Conservation (phyloP, 2,113 vertebrate genomes). For the Percopsis transmontana region DNA sequence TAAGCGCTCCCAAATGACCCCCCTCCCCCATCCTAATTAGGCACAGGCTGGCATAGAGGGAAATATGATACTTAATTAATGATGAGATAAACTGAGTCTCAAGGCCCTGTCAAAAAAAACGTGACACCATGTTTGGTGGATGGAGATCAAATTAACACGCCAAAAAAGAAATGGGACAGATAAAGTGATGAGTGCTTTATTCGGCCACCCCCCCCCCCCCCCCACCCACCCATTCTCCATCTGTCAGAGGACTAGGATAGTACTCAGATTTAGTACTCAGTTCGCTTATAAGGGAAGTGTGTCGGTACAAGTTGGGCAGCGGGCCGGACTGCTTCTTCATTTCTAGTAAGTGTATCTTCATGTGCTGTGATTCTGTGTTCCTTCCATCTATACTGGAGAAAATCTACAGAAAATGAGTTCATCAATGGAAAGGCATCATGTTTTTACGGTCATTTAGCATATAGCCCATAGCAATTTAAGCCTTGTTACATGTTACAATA, state of each 20-base stretch:
- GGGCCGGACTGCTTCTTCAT: no score
- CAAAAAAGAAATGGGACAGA: slow-evolving; percentile 63
- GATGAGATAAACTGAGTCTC: slow-evolving; percentile 99
- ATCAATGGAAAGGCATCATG: no score
- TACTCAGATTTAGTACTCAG: slow-evolving; percentile 79
- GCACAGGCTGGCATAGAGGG: slow-evolving; percentile 93
- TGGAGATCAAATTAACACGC: slow-evolving; percentile 91
- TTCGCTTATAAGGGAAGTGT: slow-evolving; percentile 53
- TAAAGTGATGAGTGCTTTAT: slow-evolving; percentile 66
- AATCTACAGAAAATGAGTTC: no score
- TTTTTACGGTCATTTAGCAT: not conserved
- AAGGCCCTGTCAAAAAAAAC: slow-evolving; percentile 98
- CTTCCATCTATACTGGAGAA: no score
- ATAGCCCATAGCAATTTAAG: no score
- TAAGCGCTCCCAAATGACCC: slow-evolving; percentile 99
- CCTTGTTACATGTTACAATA: no score
- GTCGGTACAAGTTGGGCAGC: not conserved
- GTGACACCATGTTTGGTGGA: slow-evolving; percentile 99
- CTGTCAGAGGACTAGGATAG: slow-evolving; percentile 28
- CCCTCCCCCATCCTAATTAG: slow-evolving; percentile 95
- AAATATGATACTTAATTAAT: slow-evolving; percentile 99
- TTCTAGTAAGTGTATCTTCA: no score
- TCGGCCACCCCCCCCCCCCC: not conserved
- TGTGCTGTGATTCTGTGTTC: no score
- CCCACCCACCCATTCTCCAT: slow-evolving; percentile 20